Evolutionary conservation across 2,888 invertebrate genomes (phyloP), one percentile per base, ranked within the genome.

Genomic region (Amphipoea oculea): DNA sequence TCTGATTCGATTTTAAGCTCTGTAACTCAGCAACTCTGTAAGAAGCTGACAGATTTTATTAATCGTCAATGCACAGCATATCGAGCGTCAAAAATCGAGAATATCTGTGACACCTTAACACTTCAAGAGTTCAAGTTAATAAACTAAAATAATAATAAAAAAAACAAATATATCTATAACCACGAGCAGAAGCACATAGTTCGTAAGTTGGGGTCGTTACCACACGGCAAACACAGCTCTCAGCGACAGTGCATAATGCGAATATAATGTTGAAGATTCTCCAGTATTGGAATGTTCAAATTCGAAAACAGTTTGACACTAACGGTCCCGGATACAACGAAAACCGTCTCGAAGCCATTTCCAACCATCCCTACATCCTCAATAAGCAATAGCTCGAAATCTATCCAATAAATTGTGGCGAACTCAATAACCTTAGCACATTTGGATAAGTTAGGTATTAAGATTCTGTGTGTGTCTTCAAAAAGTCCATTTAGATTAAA

Each of bases 351-450:
- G 67, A 76, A 81, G 69, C 51, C 69, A 75, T 86, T 88, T 70
- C 40, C 29, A 60, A 67, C 57, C 63, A 79, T 72, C 65, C 51
- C 70, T 70, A 54, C 60, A 57, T 42, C 66, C 66, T 76, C 66
- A 79, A 82, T 79, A 76, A 74, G 65, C 67, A 87, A 83, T 76
- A 83, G 72, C 70, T 67, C 20, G 60, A 69, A 86, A 76, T 82
- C 57, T 74, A 79, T 86, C 73, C 76, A 78, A 87, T 84, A 87
- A 88, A 81, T 81, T 78, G 65, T 76, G 73, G 78, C n/a, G 29
- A 82, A 79, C 71, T 73, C 72, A 79, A 84, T 82, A 88, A 81
- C 69, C 54, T 84, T 68, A 77, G 60, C 69, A 79, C 83, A 76
- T 84, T 83, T 73, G 60, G 60, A 69, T 83, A 83, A 79, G 29